Conservation (phyloP, 2,888 invertebrate species). For the Bhutanitis thaidina region DNA sequence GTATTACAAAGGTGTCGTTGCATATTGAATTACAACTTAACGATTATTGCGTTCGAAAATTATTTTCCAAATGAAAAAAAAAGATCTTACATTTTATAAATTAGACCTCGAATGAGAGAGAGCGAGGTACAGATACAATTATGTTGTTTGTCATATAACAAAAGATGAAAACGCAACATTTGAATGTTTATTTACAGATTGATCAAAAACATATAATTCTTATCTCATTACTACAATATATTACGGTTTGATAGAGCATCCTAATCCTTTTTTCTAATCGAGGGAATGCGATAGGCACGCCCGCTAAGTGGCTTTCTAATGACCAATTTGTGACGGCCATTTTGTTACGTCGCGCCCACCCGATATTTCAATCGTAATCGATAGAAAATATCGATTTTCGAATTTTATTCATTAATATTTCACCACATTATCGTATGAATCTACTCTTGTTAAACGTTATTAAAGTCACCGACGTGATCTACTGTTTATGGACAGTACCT, state of each 20-base stretch:
- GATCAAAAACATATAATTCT: neutral
- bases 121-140: too few relatives aligned
- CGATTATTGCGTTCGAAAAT: neutral
- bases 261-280: conserved; percentile 26
- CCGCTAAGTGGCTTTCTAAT: conserved; percentile 34
- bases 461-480: conserved; percentile 59
- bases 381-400: conserved; percentile 54
- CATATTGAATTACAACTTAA: conserved; percentile 19
- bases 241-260: neutral
- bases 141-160: too few relatives aligned
- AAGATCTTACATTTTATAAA: too few relatives aligned
- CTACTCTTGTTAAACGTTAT: conserved; percentile 60
- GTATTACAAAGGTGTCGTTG: conserved; percentile 15
- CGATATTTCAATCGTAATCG: conserved; percentile 52
- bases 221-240: neutral
- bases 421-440: conserved; percentile 42
- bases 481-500: conserved; percentile 54
- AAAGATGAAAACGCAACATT: too few relatives aligned
- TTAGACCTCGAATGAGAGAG: too few relatives aligned
- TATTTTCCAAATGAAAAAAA: too few relatives aligned
- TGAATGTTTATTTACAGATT: too few relatives aligned
- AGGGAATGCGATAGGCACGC: conserved; percentile 45
- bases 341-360: conserved; percentile 38
- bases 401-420: conserved; percentile 44
- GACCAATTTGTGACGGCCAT: conserved; percentile 42